These are phyloP conservation scores for Typhlichthys eigenmanni DNA, from an alignment of 2,797 vertebrate species.

Conservation along the genomic window DNA sequence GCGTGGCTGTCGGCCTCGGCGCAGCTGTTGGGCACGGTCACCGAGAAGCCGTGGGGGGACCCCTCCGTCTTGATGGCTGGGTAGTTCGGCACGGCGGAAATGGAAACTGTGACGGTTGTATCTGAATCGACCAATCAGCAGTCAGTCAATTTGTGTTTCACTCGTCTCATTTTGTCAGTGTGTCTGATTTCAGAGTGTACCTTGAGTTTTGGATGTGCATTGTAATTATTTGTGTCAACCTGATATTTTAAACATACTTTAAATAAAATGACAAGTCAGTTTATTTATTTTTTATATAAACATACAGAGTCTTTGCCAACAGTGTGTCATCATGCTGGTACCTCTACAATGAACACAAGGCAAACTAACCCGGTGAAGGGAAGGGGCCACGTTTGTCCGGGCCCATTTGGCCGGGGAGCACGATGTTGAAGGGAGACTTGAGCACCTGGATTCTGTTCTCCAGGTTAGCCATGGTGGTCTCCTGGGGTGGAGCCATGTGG, in stretches of 20 bases:
- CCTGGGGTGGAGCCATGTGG: constrained; percentile 75
- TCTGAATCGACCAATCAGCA: constrained; percentile 58
- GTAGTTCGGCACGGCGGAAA: constrained; percentile 88
- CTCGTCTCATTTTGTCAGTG: not conserved
- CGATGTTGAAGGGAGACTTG: constrained; percentile 92
- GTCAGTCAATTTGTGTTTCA: not conserved
- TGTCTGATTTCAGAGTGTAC: too few species aligned
- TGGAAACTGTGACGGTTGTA: constrained; percentile 93
- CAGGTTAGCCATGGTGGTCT: constrained; percentile 75
- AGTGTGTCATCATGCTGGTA: too few species aligned
- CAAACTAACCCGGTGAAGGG: constrained; percentile 71
- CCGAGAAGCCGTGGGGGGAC: constrained; percentile 84
- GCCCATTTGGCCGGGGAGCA: constrained; percentile 85
- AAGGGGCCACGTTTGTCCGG: constrained; percentile 89
- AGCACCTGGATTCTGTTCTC: constrained; percentile 92
- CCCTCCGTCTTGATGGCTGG: constrained; percentile 89
- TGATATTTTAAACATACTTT: too few species aligned
- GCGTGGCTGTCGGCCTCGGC: constrained; percentile 79
- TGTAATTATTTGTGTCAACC: too few species aligned
- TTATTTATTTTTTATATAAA: too few species aligned
- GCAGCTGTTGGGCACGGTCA: constrained; percentile 88
- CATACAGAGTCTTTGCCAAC: too few species aligned
- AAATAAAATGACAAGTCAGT: too few species aligned
- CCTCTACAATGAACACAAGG: not conserved
- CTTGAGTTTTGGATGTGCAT: too few species aligned